Conservation (phyloP, 2,888 invertebrate genomes). For the Mythimna impura region DNA sequence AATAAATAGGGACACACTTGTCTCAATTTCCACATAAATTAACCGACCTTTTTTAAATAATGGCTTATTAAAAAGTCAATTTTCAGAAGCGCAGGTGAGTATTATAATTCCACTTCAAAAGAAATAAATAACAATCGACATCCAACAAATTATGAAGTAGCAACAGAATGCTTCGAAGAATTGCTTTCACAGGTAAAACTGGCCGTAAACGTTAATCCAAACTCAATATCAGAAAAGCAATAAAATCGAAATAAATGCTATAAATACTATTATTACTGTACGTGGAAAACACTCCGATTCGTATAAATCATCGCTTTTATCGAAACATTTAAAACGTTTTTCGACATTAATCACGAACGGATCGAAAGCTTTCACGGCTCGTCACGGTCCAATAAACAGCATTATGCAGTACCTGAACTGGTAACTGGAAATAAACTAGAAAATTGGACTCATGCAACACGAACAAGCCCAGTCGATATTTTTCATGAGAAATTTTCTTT, state of each 20-base stretch:
- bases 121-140: constrained; percentile 3
- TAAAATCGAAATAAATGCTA: constrained; percentile 53
- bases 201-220: constrained; percentile 38
- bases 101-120: background rate
- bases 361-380: constrained; percentile 73
- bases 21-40: background rate
- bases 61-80: background rate
- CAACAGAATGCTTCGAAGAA: constrained; percentile 4
- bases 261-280: constrained; percentile 54
- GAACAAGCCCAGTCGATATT: constrained; percentile 58
- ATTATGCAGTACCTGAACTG: constrained; percentile 60
- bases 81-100: background rate
- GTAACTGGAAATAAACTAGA: constrained; percentile 59
- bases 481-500: constrained; percentile 53
- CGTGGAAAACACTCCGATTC: constrained; percentile 42
- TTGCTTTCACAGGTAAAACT: constrained; percentile 15
- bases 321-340: constrained; percentile 70
- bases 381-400: constrained; percentile 69
- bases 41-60: background rate
- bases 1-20: background rate
- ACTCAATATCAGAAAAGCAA: constrained; percentile 50
- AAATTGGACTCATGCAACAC: constrained; percentile 64
- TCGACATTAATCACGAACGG: constrained; percentile 71
- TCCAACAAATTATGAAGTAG: background rate
- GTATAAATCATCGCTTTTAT: constrained; percentile 62